Base-by-base conservation (phyloP, 2,113 vertebrate species). In the Falco punctatus region DNA sequence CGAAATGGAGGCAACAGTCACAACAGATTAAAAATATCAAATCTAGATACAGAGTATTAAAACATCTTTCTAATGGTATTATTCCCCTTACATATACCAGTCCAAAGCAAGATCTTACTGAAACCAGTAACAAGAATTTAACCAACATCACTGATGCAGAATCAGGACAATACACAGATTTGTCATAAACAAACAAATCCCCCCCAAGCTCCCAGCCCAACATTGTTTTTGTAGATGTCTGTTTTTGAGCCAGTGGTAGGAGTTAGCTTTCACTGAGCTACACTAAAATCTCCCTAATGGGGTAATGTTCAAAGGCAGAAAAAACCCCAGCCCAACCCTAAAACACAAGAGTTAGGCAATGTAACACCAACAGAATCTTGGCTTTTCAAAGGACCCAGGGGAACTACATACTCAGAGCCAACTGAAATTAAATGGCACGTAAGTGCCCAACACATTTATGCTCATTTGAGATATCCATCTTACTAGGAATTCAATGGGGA, bases 311-410 rank as follows among this genome's bases (percentile, higher is more conserved):
- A 92, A 93, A 93, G 85, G 51, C 16, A 4, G 23, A 40, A 64
- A 85, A 73, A 91, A 22, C 16, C 0, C 22, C 69, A 96, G 73
- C 69, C 49, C 92, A 94, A 67, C 81, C 81, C 65, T 66, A 81
- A 91, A 94, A 64, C 74, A 74, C 59, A 38, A 33, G 84, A 69
- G 61, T 94, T 95, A 79, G 73, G 94, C 90, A 96, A 96, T 51
- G 61, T 70, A 93, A 93, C 71, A 92, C 73, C 92, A 97, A 55
- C 69, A 94, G 46, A 94, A 87, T 95, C 92, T 90, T 94, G 93
- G 93, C 93, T 95, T 94, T 92, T 75, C 73, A 69, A 69, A 91
- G 84, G 61, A 81, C 95, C 83, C 91, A 82, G 81, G 93, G 81
- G 95, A 96, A 57, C 46, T 20, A 23, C 22, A 11, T 26, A 72